Conservation (phyloP, 2,797 vertebrate genomes). For the Argya squamiceps region DNA sequence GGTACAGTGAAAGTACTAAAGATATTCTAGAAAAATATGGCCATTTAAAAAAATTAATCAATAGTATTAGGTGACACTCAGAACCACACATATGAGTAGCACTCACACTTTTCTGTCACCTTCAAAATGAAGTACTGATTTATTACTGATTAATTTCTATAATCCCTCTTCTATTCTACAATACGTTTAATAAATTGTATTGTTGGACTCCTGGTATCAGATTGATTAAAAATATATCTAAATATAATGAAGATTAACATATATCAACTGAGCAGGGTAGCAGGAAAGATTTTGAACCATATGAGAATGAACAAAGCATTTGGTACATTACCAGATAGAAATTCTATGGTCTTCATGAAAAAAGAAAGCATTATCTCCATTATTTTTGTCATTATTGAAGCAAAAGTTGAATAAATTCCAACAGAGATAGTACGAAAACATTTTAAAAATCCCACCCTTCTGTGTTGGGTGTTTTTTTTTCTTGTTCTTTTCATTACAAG, state of each 20-base stretch:
- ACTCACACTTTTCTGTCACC: background rate
- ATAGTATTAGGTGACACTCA: background rate
- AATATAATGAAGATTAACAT: background rate
- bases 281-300: background rate
- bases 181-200: background rate
- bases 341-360: background rate
- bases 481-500: background rate
- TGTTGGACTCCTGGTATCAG: background rate
- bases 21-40: background rate
- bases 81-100: background rate
- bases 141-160: background rate
- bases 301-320: background rate
- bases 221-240: background rate
- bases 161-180: background rate
- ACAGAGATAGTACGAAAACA: background rate
- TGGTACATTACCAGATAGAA: background rate
- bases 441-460: background rate
- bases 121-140: background rate
- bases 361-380: background rate
- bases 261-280: background rate
- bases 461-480: rapidly evolving
- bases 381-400: background rate
- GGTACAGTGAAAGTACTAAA: background rate
- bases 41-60: background rate
- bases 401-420: background rate